Evolutionary conservation across 2,797 vertebrate species (phyloP).

Genomic region (Sorex maritimensis): DNA sequence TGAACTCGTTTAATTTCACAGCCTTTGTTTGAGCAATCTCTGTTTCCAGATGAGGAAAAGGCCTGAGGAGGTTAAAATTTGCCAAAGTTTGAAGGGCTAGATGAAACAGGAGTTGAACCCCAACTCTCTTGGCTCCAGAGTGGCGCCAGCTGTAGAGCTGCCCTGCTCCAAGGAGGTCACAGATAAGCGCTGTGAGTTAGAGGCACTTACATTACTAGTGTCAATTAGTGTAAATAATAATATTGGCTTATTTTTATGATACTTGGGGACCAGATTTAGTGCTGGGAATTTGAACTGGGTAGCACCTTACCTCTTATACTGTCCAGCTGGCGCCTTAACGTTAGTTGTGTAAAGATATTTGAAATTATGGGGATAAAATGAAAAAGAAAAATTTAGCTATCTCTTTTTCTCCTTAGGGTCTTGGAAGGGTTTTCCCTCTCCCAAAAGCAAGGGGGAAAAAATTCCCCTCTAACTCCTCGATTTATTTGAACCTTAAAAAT

Average conservation of each 20-base stretch:
- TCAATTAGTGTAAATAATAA: no score
- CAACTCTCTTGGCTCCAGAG: not conserved
- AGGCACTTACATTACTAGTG: not conserved
- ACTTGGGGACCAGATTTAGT: no score
- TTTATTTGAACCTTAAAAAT: conserved; percentile 64
- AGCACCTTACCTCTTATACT: no score
- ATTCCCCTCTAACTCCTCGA: conserved; percentile 2
- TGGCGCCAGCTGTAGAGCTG: not conserved
- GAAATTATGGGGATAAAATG: not conserved
- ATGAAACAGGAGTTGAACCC: conserved; percentile 39
- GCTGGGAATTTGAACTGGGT: no score
- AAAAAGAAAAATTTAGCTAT: conserved; percentile 8
- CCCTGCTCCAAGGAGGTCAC: conserved; percentile 50
- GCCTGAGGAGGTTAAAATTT: conserved; percentile 28
- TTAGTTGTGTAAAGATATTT: conserved; percentile 37
- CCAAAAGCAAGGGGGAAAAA: not conserved
- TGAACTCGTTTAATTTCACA: conserved; percentile 57
- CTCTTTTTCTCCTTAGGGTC: conserved; percentile 35
- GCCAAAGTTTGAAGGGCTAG: not conserved
- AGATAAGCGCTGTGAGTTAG: conserved; percentile 58
- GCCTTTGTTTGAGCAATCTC: conserved; percentile 20
- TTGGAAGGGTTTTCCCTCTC: not conserved
- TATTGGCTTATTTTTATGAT: no score
- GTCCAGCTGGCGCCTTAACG: not conserved
- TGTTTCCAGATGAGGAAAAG: conserved; percentile 54